A percentile compares a stretch with the other conserved stretches of the same genome.
Evolutionary conservation across 2,888 invertebrate genomes (phyloP).

Genomic region (Osmoderma eremita): DNA sequence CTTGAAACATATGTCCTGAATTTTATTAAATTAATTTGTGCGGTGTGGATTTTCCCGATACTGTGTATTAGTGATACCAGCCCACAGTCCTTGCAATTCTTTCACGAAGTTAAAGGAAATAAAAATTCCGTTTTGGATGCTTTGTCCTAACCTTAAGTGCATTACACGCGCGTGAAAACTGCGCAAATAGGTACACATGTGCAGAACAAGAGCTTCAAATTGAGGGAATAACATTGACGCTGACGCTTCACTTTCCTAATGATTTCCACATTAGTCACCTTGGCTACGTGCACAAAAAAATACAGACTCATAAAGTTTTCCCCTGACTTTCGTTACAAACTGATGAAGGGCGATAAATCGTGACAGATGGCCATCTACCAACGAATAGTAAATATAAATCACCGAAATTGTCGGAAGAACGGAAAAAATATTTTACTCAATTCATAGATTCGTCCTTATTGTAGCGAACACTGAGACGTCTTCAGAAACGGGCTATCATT

Average conservation of each 20-base stretch:
- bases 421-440: slow-evolving; percentile 13
- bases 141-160: no score
- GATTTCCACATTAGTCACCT: slow-evolving; percentile 37
- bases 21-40: no score
- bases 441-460: slow-evolving; percentile 15
- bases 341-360: slow-evolving; percentile 27
- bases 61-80: no score
- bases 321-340: slow-evolving; percentile 17
- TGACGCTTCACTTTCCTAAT: slow-evolving; percentile 31
- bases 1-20: no score
- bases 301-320: slow-evolving; percentile 5
- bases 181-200: background rate
- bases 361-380: slow-evolving; percentile 24
- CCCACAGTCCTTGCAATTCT: no score
- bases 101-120: no score
- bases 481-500: background rate
- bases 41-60: no score
- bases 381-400: slow-evolving; percentile 34
- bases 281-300: slow-evolving; percentile 1
- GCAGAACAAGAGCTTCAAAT: slow-evolving; percentile 16
- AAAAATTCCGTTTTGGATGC: no score
- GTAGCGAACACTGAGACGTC: background rate
- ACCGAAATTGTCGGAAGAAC: slow-evolving; percentile 13
- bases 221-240: slow-evolving; percentile 13
- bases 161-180: no score